Evolutionary conservation across 2,113 vertebrate species (phyloP), one percentile per base, ranked within the genome.

Genomic region (Hydrochoerus hydrochaeris): DNA sequence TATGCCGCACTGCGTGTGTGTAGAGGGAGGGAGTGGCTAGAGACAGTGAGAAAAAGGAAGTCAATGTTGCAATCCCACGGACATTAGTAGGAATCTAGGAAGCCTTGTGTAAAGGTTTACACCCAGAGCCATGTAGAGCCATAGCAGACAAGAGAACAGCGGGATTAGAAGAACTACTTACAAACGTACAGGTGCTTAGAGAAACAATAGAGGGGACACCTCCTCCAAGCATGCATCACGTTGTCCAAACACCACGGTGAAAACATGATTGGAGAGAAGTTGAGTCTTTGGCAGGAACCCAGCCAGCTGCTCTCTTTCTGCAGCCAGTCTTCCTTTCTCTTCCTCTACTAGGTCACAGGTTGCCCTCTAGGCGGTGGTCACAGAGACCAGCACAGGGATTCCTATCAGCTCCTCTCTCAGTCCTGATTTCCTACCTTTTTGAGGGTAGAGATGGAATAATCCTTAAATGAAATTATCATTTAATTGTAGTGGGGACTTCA

Each of bases 11-110:
- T 58, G 1, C 46, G 1, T 67, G 13, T 92, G 28, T 57, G 12
- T 41, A 20, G 26, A 0, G 16, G 9, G 26, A 0, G 20, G 5
- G 4, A 1, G 9, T 4, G 0, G 13, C 20, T 14, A 24, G 60
- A 26, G 38, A 73, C 3, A 0, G 17, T 20, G 32, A 63, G 67
- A 80, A 54, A 85, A 82, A 54, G 30, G 26, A 92, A 81, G 71
- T 3, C 57, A 54, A 7, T 0, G 0, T 14, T 41, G 9, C 38
- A 26, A 22, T 58, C 57, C 11, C 58, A 52, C 35, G 30, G 10
- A 13, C 11, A 0, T 73, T 26, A 90, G 62, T 14, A 46, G 91
- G 62, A 35, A 88, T 35, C 26, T 78, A 41, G 65, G 67, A 57
- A 88, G 83, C 82, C 52, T 24, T 6, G 35, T 1, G 0, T 5